Evolutionary conservation across 2,113 vertebrate species (phyloP), one percentile per base, ranked within the genome.

Genomic region (Vulpes vulpes): DNA sequence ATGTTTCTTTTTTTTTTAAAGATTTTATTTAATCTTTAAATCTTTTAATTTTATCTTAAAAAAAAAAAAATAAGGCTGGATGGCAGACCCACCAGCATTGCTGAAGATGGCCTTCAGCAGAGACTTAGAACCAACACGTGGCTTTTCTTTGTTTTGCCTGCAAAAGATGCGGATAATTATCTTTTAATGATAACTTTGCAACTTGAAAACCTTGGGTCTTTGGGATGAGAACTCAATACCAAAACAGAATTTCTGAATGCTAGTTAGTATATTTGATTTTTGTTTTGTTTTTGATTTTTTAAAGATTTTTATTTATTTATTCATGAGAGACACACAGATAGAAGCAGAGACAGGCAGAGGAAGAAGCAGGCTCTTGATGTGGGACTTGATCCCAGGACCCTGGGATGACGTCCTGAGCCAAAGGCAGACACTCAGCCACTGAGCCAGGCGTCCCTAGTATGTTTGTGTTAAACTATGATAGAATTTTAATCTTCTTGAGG

Each of bases 401-500:
- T 43, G 43, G 43, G 43, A 43, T 43, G 43, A 43, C 1, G 5
- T 43, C 43, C 43, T 43, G 43, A 43, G 43, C 43, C 43, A 43
- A 43, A 43, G 43, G 43, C 43, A 43, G 43, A 43, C 43, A 43
- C 43, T 43, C 43, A 43, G 6, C 43, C 43, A 43, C 43, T 43
- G 43, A 43, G 43, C 43, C 43, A 43, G 43, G 43, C 43, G 5
- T 43, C 43, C 43, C 43, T 86, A 85, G 23, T 74, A 19, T 76
- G 79, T 85, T 96, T 94, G 95, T 94, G 89, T 83, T 87, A 82
- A 96, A 64, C 1, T 51, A 17, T 32, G 22, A 62, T 80, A 82
- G 73, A 15, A 78, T 96, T 89, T 93, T 86, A 81, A 78, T 95
- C 27, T 81, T 90, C 12, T 92, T 53, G 22, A 62, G 62, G 30